Evolutionary conservation across 2,888 invertebrate genomes (phyloP).

Genomic region (Metallyticus violacea): DNA sequence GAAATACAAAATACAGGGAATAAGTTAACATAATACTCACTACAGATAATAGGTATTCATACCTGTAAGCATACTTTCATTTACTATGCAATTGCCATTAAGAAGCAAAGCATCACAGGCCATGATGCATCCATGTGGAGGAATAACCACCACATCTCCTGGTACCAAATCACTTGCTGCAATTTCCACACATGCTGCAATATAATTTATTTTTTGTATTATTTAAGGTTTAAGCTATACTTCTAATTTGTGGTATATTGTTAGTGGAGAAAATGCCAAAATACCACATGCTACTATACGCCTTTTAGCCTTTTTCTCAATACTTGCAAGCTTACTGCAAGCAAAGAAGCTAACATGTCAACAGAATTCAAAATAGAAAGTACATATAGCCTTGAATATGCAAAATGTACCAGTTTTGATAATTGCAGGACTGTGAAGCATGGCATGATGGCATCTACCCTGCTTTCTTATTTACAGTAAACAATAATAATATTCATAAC

Average conservation of each 20-base stretch:
- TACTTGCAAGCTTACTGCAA: not conserved
- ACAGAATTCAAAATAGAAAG: too few species aligned
- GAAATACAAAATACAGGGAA: too few species aligned
- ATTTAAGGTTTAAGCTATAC: not conserved
- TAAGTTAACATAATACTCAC: not conserved
- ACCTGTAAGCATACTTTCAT: slow-evolving; percentile 95
- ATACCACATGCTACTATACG: not conserved
- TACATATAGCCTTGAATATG: too few species aligned
- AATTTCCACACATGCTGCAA: slow-evolving; percentile 9
- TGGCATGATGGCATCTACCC: too few species aligned
- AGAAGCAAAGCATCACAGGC: slow-evolving; percentile 89
- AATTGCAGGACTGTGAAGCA: too few species aligned
- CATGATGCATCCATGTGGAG: slow-evolving; percentile 78
- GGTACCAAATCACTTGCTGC: slow-evolving; percentile 65
- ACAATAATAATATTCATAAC: too few species aligned
- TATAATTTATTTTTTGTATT: not conserved
- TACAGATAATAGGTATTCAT: slow-evolving; percentile 16
- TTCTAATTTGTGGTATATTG: not conserved
- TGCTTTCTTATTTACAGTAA: too few species aligned
- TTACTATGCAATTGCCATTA: slow-evolving; percentile 84
- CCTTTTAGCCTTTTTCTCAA: not conserved
- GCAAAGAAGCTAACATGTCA: not conserved
- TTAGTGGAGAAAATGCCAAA: not conserved
- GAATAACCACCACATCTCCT: slow-evolving; percentile 85
- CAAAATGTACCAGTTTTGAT: too few species aligned